Evolutionary conservation across 2,797 vertebrate genomes (phyloP), one percentile per base, ranked within the genome.

Genomic region (Notamacropus eugenii): DNA sequence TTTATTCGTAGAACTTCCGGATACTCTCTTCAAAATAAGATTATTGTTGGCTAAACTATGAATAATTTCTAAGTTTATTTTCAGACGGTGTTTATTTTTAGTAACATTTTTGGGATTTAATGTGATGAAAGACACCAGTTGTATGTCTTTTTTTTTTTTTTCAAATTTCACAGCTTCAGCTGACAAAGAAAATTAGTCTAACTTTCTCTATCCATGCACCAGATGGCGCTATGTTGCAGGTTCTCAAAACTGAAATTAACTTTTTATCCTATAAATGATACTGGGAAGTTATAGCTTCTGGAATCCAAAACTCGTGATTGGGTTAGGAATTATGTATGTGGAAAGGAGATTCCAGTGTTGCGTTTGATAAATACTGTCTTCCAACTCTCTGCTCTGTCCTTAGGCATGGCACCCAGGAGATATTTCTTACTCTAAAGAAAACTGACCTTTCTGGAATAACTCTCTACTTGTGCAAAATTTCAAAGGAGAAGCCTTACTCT

Each of bases 151-250:
- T 82, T 82, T 82, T 40, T 74, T 92, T 74, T 90, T 74, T 19
- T 28, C 22, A 16, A 0, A 22, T 90, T 91, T 54, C 55, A 6
- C 0, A 9, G 31, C 94, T 93, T 0, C 0, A 0, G 0, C 10
- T 10, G 67, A 93, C 95, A 97, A 91, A n/a, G 92, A 93, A 34
- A 31, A 0, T 6, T 2, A 9, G 50, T 1, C 0, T 0, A 0
- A 0, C n/a, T 4, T 14, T 92, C 97, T 40, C 92, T 8, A 5
- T 4, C 24, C 9, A 5, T 5, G 55, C 98, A 98, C 94, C 98
- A 99, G 98, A 96, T 98, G 98, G 98, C 98, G 98, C 98, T 98
- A 96, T 59, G 46, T 90, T 56, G 98, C 97, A 98, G 97, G 96
- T 31, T 96, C 98, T 24, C 11, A n/a, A 55, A 62, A 28, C 90